Percentiles rank a stretch among this genome's conserved stretches.
phyloP scores from a whole-genome alignment of 2,888 invertebrate genomes.

The Mythimna ferrago region DNA sequence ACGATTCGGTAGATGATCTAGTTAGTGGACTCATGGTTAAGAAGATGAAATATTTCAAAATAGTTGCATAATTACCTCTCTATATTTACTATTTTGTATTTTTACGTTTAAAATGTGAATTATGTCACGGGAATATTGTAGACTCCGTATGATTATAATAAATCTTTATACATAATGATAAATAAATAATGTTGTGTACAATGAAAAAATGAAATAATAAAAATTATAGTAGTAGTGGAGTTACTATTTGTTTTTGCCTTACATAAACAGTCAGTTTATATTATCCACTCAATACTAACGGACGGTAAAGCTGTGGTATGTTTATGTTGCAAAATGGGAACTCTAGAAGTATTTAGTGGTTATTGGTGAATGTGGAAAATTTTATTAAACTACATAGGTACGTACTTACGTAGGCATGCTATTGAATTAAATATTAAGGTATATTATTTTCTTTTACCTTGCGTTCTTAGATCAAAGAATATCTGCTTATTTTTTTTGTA shows the following conservation, averaged over 20 bases:
- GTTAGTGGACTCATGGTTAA: neutral
- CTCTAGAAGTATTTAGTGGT: neutral
- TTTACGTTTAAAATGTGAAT: neutral
- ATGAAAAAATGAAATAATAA: too few species aligned
- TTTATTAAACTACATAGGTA: neutral
- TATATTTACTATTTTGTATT: neutral
- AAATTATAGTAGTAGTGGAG: too few species aligned
- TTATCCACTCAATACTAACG: neutral
- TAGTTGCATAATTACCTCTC: neutral
- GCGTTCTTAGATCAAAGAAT: neutral
- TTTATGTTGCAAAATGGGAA: neutral
- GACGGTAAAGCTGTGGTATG: neutral
- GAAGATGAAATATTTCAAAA: neutral
- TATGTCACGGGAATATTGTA: too few species aligned
- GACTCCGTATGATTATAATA: too few species aligned
- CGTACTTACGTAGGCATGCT: neutral
- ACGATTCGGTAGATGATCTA: neutral
- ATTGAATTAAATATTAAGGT: neutral
- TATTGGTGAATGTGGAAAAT: neutral
- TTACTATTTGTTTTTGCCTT: too few species aligned
- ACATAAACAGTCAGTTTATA: neutral
- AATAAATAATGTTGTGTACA: too few species aligned
- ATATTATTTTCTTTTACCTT: neutral
- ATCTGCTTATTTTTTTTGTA: neutral
- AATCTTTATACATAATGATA: too few species aligned